Conservation (phyloP, 2,797 vertebrate species). For the Gallinago solitaria region DNA sequence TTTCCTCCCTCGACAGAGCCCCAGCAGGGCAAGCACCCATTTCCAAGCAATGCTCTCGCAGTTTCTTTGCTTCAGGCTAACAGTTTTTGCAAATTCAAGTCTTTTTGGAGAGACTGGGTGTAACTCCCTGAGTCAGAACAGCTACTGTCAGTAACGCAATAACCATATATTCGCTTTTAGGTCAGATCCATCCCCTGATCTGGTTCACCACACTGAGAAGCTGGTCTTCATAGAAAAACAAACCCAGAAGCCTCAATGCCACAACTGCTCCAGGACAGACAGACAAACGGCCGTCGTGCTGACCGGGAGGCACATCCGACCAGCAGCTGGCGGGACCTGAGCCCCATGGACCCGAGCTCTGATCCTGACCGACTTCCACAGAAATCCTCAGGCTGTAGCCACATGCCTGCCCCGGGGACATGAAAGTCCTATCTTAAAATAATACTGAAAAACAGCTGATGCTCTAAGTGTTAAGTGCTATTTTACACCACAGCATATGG, state of each 20-base stretch:
- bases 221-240: background rate
- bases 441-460: constrained; percentile 11
- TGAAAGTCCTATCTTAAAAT: background rate
- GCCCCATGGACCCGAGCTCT: background rate
- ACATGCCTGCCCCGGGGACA: background rate
- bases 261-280: background rate
- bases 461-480: background rate
- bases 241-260: background rate
- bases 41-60: background rate
- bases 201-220: background rate
- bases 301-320: rapidly evolving
- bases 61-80: constrained; percentile 28
- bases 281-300: rapidly evolving
- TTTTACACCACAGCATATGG: background rate
- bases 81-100: background rate
- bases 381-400: background rate
- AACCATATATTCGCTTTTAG: background rate
- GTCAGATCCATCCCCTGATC: background rate
- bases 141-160: background rate
- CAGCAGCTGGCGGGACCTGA: background rate
- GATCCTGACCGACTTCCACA: background rate
- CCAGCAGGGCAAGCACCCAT: background rate
- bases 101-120: constrained; percentile 21
- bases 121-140: constrained; percentile 17
- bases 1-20: background rate